Conservation (phyloP, 2,888 invertebrate genomes). For the Ypsolopha sequella region DNA sequence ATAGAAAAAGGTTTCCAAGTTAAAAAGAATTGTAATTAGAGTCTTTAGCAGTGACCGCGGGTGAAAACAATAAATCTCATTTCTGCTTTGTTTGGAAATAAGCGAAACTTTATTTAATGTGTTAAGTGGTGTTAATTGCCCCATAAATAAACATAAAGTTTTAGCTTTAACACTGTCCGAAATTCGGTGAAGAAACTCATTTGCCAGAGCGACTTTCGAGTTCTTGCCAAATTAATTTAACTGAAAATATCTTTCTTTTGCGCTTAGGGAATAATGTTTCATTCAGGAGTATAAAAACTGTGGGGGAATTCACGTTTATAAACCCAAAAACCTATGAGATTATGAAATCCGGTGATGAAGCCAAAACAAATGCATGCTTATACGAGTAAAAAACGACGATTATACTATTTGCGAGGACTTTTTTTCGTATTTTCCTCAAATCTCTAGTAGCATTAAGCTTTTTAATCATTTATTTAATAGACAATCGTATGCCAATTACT, state of each 20-base stretch:
- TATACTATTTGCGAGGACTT: too few relatives aligned
- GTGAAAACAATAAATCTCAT: constrained; percentile 8
- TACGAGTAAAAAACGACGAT: too few relatives aligned
- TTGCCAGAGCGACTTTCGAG: constrained; percentile 12
- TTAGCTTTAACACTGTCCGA: constrained; percentile 14
- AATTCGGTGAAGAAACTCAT: constrained; percentile 17
- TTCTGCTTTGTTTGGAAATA: constrained; percentile 3
- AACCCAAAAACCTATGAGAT: too few relatives aligned
- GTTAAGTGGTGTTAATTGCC: constrained; percentile 21
- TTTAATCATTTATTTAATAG: too few relatives aligned
- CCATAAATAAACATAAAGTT: constrained; percentile 20
- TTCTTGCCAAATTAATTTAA: constrained; percentile 13
- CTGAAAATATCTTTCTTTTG: constrained; percentile 4
- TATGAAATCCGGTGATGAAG: too few relatives aligned
- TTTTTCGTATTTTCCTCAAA: too few relatives aligned
- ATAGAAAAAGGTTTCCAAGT: background rate
- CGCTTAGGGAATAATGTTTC: too few relatives aligned
- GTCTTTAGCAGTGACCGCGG: background rate
- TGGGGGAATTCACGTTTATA: too few relatives aligned
- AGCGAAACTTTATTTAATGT: constrained; percentile 15
- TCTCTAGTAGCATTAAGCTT: too few relatives aligned
- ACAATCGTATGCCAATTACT: too few relatives aligned
- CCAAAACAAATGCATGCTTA: too few relatives aligned
- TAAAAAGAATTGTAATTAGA: constrained; percentile 1
- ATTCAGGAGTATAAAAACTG: too few relatives aligned